Percentiles rank a stretch among this genome's conserved stretches.
Conservation (phyloP, 2,888 invertebrate species). For the Tolmerus cingulatus region DNA sequence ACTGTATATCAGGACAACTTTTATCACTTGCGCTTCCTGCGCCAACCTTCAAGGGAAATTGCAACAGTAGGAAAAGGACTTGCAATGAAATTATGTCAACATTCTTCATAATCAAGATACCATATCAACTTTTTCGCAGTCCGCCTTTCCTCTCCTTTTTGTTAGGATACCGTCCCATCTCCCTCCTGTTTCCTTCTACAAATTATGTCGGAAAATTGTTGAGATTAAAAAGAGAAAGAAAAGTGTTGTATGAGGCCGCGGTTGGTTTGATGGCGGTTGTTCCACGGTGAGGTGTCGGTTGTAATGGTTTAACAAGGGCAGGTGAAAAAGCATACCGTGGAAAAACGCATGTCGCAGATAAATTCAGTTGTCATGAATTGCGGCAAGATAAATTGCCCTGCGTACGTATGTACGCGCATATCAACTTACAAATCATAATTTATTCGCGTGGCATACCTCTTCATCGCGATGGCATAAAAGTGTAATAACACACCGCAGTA, state of each 20-base stretch:
- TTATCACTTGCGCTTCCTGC: neutral
- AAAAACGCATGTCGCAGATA: slow-evolving; percentile 18
- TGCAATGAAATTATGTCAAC: neutral
- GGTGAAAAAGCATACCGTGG: neutral
- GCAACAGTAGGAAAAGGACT: neutral
- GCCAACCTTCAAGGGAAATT: neutral
- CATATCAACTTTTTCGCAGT: neutral
- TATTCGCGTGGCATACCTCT: slow-evolving; percentile 39
- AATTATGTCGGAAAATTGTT: neutral
- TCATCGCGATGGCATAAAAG: slow-evolving; percentile 29
- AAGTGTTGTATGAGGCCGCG: neutral
- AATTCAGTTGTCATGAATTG: slow-evolving; percentile 30
- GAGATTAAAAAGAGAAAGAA: neutral
- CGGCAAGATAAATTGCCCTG: slow-evolving; percentile 17
- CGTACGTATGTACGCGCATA: slow-evolving; percentile 6
- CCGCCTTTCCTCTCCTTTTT: neutral
- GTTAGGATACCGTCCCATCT: neutral
- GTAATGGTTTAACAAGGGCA: neutral
- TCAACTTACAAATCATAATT: slow-evolving; percentile 43
- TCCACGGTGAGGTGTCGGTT: neutral
- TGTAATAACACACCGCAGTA: neutral
- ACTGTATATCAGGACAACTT: neutral
- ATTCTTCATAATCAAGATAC: neutral
- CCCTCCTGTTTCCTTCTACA: neutral
- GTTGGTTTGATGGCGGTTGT: neutral